Percentiles rank a stretch among this genome's conserved stretches.
phyloP scores from a whole-genome alignment of 2,797 vertebrate genomes.

The Dipus sagitta region DNA sequence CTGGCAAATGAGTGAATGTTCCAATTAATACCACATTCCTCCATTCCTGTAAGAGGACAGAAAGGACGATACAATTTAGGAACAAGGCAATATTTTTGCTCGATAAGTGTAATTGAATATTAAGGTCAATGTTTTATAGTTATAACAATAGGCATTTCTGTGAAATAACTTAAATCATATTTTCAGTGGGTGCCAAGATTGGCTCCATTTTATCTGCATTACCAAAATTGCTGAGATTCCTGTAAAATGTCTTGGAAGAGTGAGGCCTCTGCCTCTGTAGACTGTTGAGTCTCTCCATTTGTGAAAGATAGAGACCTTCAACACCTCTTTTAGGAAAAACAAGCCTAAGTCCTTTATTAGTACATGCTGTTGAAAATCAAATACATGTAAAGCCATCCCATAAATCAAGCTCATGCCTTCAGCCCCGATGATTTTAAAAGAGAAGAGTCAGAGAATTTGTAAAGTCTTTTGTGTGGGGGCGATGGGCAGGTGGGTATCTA shows the following conservation, averaged over 20 bases:
- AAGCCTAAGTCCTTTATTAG: slow-evolving; percentile 40
- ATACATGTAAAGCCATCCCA: slow-evolving; percentile 22
- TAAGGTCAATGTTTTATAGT: slow-evolving; percentile 41
- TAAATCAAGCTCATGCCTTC: slow-evolving; percentile 34
- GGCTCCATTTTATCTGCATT: slow-evolving; percentile 59
- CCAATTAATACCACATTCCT: background rate
- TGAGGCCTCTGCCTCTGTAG: slow-evolving; percentile 45
- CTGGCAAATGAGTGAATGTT: slow-evolving; percentile 10
- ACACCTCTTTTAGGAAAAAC: background rate
- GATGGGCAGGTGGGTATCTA: too few species aligned
- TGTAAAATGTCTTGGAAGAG: slow-evolving; percentile 32
- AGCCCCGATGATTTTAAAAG: slow-evolving; percentile 49
- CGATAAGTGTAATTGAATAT: slow-evolving; percentile 25
- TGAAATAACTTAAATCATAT: slow-evolving; percentile 57
- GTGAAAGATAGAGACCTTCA: slow-evolving; percentile 52
- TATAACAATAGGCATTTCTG: slow-evolving; percentile 41
- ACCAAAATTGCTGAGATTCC: slow-evolving; percentile 39
- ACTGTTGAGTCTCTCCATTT: slow-evolving; percentile 18
- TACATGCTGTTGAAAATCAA: slow-evolving; percentile 57
- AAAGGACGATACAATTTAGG: slow-evolving; percentile 40
- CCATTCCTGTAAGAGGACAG: background rate
- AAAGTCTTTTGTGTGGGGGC: background rate
- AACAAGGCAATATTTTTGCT: slow-evolving; percentile 43
- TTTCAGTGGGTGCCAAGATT: slow-evolving; percentile 46
- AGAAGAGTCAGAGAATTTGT: slow-evolving; percentile 34